These are phyloP conservation scores for Synchiropus splendidus DNA, from an alignment of 2,113 vertebrate genomes.

Conservation along the genomic window DNA sequence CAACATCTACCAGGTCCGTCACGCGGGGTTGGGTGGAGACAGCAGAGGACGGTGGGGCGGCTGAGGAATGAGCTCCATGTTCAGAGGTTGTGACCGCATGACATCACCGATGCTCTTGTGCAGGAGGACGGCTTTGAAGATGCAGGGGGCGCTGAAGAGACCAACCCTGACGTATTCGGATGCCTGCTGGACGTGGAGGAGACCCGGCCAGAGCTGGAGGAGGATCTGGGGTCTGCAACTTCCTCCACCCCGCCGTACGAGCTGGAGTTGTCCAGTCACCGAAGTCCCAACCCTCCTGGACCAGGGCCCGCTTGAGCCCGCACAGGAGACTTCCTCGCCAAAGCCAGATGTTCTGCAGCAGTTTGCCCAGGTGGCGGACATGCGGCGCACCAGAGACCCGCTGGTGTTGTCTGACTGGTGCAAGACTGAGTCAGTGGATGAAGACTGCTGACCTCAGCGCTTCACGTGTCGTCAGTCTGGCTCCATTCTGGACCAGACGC, in stretches of 20 bases:
- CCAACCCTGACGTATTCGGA: conserved; percentile 16
- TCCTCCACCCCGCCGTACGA: conserved; percentile 3
- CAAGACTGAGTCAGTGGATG: conserved; percentile 21
- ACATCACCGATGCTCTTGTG: neutral
- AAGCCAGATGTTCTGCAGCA: conserved; percentile 8
- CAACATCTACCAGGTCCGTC: conserved; percentile 8
- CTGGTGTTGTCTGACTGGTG: no score
- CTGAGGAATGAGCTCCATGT: no score
- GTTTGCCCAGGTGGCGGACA: conserved; percentile 21
- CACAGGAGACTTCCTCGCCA: neutral
- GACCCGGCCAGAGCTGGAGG: conserved; percentile 2
- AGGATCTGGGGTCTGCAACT: neutral
- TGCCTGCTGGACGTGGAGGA: conserved; percentile 7
- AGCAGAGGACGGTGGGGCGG: no score
- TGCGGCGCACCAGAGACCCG: conserved; percentile 20
- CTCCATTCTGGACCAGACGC: no score
- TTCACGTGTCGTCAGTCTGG: no score
- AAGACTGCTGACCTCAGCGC: no score
- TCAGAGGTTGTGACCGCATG: no score
- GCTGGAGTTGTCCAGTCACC: conserved; percentile 1
- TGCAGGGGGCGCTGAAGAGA: conserved; percentile 14
- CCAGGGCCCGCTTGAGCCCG: neutral
- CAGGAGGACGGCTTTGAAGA: conserved; percentile 24
- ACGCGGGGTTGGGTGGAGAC: neutral
- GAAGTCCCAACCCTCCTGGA: conserved; percentile 2